Percentiles rank a stretch among this genome's conserved stretches.
Evolutionary conservation across 1,140 invertebrate species (phyloP).

Genomic region (Helicoverpa armigera): DNA sequence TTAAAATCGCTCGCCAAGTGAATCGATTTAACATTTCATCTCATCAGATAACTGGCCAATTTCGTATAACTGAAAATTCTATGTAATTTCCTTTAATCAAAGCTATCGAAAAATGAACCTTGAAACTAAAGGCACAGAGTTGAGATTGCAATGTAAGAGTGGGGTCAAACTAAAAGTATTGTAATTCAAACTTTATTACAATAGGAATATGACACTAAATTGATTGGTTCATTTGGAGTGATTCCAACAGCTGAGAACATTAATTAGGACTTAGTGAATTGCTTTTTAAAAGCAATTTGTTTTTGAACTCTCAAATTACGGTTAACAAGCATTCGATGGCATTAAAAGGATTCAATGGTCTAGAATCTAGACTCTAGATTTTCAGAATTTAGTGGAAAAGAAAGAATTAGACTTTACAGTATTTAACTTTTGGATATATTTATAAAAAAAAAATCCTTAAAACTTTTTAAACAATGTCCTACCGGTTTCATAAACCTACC

Average conservation of each 20-base stretch:
- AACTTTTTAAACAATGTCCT: too few species aligned
- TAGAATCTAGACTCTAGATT: neutral
- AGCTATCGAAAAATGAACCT: neutral
- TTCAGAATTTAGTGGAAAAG: neutral
- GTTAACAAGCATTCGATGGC: neutral
- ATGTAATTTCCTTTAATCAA: constrained; percentile 3
- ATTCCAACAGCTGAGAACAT: neutral
- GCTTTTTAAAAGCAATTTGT: constrained; percentile 31
- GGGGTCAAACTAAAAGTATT: neutral
- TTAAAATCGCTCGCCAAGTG: neutral
- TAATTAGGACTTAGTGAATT: constrained; percentile 27
- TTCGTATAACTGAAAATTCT: constrained; percentile 20
- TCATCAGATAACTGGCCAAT: constrained; percentile 20
- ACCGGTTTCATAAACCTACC: too few species aligned
- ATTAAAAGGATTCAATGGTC: neutral
- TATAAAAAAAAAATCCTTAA: neutral
- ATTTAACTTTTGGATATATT: too few species aligned
- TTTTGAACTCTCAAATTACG: constrained; percentile 7
- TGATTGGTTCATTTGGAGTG: constrained; percentile 6
- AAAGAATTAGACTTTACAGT: neutral
- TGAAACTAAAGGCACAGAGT: neutral
- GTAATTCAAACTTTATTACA: constrained; percentile 12
- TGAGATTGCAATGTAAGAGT: neutral
- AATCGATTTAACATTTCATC: constrained; percentile 11
- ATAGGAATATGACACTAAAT: neutral